phyloP scores from a whole-genome alignment of 2,797 vertebrate genomes.

The Acanthornis magna region DNA sequence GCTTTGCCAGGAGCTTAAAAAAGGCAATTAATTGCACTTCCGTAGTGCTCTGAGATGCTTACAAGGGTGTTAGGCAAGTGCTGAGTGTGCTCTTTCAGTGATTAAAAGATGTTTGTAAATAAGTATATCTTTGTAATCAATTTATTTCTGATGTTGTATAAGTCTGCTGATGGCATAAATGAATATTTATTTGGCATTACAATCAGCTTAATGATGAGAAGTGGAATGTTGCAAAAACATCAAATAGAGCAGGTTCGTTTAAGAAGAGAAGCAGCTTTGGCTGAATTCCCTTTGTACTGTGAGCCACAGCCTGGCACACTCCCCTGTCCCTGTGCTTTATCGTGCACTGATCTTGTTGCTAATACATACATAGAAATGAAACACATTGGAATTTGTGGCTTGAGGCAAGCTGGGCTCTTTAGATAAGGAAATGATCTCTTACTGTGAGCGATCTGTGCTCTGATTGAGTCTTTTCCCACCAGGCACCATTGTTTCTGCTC shows the following conservation, averaged over 20 bases:
- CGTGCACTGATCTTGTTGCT: neutral
- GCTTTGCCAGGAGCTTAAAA: constrained; percentile 6
- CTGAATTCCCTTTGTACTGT: neutral
- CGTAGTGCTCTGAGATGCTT: neutral
- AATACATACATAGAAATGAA: neutral
- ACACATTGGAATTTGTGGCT: neutral
- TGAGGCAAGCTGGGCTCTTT: constrained; percentile 19
- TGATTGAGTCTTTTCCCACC: neutral
- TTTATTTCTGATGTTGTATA: constrained; percentile 26
- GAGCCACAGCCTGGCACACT: neutral
- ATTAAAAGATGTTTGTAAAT: constrained; percentile 66
- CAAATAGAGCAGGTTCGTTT: constrained; percentile 12
- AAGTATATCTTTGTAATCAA: constrained; percentile 37
- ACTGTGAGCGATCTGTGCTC: neutral
- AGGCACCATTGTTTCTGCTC: constrained; percentile 26
- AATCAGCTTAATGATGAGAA: constrained; percentile 28
- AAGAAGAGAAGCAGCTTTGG: neutral
- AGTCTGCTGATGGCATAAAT: constrained; percentile 41
- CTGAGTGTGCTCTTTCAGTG: constrained; percentile 18
- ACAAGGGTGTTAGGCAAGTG: neutral
- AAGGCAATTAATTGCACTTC: neutral
- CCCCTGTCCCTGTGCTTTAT: neutral
- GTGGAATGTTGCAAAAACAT: constrained; percentile 32
- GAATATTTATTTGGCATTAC: constrained; percentile 31
- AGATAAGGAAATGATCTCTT: constrained; percentile 48